Evolutionary conservation across 2,113 vertebrate genomes (phyloP), one percentile per base, ranked within the genome.

Genomic region (Thalassoma bifasciatum): DNA sequence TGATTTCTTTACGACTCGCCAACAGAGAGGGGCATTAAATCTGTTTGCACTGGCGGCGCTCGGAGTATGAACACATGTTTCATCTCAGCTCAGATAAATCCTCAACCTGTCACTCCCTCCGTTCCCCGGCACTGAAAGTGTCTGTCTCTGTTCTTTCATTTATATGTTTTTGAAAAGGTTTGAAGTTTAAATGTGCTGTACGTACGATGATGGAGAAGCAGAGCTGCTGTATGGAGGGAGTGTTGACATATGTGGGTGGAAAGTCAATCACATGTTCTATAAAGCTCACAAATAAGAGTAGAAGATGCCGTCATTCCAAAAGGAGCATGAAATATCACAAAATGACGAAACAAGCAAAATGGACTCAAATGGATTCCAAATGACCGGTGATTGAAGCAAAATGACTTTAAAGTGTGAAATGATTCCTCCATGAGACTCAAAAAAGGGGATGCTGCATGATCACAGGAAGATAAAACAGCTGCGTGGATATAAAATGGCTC

Each of bases 61-160:
- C 52, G 52, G 59, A 79, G 26, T 60, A 50, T 57, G 49, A 66
- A 79, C 81, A 83, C 71, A 71, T 79, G 78, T 88, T 84, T 82
- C 60, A 73, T 87, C 79, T 85, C 81, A 76, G 59, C 71, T 50
- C 22, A 37, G 54, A 83, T 72, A 62, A 86, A 87, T 83, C 86
- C 80, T 40, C 75, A 62, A 62, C 54, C 16, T 67, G 66, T 84
- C 76, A 72, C 69, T 67, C 50, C 26, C 34, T 72, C 22, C 26
- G 78, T 6, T 63, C 75, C n/a, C 13, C 10, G 36, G 61, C 68
- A 44, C 0, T 44, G 61, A 83, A 82, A 61, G 51, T 67, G 75
- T 72, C 54, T 50, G 37, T 59, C 46, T 72, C 52, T 19, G 34
- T 47, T 82, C 53, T 75, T 60, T 52, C 64, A 40, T 54, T 52